These are phyloP conservation scores for Cordylochernes scorpioides DNA, from an alignment of 2,888 invertebrate species.

Conservation along the genomic window DNA sequence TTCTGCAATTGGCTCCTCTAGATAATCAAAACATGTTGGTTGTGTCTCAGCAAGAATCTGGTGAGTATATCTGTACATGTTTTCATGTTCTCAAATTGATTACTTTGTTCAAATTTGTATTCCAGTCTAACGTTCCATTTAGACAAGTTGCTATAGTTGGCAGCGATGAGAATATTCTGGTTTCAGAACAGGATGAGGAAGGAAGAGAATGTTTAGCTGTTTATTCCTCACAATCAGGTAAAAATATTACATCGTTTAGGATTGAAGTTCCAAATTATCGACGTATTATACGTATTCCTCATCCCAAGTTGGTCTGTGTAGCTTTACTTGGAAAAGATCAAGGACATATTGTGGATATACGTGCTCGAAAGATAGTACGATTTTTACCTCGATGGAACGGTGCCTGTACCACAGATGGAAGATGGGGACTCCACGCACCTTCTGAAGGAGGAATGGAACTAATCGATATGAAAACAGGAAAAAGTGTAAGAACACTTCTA, in stretches of 20 bases:
- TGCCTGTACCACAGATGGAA: conserved; percentile 27
- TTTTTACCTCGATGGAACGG: conserved; percentile 77
- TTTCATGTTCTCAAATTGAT: too few species aligned
- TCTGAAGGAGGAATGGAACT: conserved; percentile 68
- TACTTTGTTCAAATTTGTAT: too few species aligned
- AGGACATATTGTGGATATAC: conserved; percentile 66
- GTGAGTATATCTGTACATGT: too few species aligned
- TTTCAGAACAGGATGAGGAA: too few species aligned
- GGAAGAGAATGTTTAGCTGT: conserved; percentile 52
- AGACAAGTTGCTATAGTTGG: too few species aligned
- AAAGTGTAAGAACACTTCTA: conserved; percentile 61
- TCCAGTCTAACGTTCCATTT: too few species aligned
- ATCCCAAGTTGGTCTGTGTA: conserved; percentile 33
- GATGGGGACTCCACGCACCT: conserved; percentile 73
- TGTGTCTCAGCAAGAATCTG: too few species aligned
- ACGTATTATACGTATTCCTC: conserved; percentile 20
- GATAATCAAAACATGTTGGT: neutral
- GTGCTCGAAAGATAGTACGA: conserved; percentile 52
- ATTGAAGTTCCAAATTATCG: conserved; percentile 19
- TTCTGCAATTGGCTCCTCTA: conserved; percentile 17
- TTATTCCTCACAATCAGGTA: conserved; percentile 44
- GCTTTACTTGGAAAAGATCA: conserved; percentile 71
- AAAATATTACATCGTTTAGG: too few species aligned
- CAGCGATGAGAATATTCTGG: too few species aligned
- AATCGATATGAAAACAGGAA: conserved; percentile 57